Evolutionary conservation across 2,888 invertebrate genomes (phyloP).

Genomic region (Cinara cedri): DNA sequence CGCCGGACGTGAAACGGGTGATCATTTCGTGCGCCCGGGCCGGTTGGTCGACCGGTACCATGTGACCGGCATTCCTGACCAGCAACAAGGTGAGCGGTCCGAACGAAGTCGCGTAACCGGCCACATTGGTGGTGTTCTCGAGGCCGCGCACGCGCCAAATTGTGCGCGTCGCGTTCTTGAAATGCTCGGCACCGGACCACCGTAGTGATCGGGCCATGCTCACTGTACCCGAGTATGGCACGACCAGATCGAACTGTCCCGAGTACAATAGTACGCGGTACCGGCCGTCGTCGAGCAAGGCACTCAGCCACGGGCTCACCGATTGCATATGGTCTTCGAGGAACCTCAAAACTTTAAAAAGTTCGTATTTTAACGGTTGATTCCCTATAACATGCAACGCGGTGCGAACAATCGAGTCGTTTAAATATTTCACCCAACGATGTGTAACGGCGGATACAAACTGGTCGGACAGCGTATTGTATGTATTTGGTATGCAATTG

Average conservation of each 20-base stretch:
- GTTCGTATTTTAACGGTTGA: conserved; percentile 69
- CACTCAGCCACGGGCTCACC: conserved; percentile 75
- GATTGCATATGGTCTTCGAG: conserved; percentile 80
- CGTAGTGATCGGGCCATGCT: conserved; percentile 76
- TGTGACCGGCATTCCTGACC: conserved; percentile 81
- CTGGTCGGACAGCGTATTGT: conserved; percentile 69
- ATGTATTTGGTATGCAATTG: conserved; percentile 78
- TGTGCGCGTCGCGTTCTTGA: conserved; percentile 71
- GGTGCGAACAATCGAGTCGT: conserved; percentile 57
- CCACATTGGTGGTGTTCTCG: conserved; percentile 68
- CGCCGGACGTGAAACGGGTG: conserved; percentile 70
- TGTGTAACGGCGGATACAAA: conserved; percentile 64
- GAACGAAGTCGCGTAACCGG: conserved; percentile 77
- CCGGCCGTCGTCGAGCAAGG: conserved; percentile 68
- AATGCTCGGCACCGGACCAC: conserved; percentile 72
- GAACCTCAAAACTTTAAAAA: conserved; percentile 73
- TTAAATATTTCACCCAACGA: conserved; percentile 59
- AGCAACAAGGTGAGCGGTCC: conserved; percentile 76
- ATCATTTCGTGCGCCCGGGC: conserved; percentile 78
- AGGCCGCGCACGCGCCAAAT: conserved; percentile 68
- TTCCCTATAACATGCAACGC: conserved; percentile 89
- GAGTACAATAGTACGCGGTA: conserved; percentile 82
- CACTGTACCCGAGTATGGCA: conserved; percentile 84
- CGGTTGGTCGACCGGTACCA: conserved; percentile 82
- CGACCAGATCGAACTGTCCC: conserved; percentile 90